Evolutionary conservation across 53 echinoderm and acorn worm genomes (phyloP).

Genomic region (Holothuria scabra): DNA sequence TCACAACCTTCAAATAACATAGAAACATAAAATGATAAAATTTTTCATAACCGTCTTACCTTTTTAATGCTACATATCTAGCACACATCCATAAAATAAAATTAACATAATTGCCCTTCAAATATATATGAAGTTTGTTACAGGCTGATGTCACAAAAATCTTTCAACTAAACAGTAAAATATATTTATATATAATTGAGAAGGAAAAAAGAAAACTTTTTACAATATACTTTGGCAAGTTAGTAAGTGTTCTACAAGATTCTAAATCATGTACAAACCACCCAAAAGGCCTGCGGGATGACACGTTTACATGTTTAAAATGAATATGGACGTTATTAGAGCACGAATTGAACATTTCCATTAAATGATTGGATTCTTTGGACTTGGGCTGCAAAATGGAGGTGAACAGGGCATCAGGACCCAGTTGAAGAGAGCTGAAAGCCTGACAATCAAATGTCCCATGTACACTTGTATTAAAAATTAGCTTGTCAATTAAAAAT

Average conservation of each 20-base stretch:
- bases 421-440: no score
- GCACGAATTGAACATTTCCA: no score
- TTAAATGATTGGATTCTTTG: no score
- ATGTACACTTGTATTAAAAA: no score
- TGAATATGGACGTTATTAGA: no score
- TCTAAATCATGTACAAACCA: constrained; percentile 2
- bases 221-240: constrained; percentile 33
- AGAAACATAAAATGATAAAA: background rate
- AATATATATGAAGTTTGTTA: constrained; percentile 28
- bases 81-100: constrained; percentile 13
- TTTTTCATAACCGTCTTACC: background rate
- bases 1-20: background rate
- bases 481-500: no score
- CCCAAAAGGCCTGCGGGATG: background rate
- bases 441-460: no score
- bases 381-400: no score
- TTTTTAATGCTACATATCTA: constrained; percentile 2
- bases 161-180: constrained; percentile 5
- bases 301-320: no score
- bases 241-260: background rate
- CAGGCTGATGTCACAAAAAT: constrained; percentile 14
- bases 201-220: background rate
- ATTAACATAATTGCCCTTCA: constrained; percentile 6
- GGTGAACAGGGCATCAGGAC: no score
- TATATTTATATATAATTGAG: background rate